A percentile compares a stretch with the other conserved stretches of the same genome.
Evolutionary conservation across 2,888 invertebrate genomes (phyloP).

Genomic region (Hydriomena furcata): DNA sequence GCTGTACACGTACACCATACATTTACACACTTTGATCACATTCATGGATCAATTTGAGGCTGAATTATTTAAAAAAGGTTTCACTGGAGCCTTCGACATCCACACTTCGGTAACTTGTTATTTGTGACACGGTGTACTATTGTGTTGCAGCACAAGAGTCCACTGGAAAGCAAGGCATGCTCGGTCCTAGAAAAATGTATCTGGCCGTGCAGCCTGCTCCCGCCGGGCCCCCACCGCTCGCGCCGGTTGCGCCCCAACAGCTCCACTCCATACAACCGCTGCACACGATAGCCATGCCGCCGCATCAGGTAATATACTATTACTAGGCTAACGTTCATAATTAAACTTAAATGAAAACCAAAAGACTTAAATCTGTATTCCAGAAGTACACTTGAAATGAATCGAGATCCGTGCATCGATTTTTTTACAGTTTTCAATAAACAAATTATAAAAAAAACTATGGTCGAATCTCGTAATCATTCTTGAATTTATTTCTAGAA

Average conservation of each 20-base stretch:
- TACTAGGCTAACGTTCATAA: constrained; percentile 52
- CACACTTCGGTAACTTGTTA: neutral
- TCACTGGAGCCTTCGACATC: too few relatives aligned
- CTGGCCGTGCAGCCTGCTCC: constrained; percentile 91
- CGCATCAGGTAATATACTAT: constrained; percentile 82
- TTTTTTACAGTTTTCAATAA: neutral
- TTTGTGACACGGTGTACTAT: neutral
- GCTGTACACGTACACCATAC: too few relatives aligned
- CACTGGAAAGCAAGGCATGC: constrained; percentile 92
- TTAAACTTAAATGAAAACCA: neutral
- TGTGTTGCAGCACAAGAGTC: constrained; percentile 89
- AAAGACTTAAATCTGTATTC: neutral
- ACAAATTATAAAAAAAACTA: too few relatives aligned
- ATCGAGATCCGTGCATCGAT: neutral
- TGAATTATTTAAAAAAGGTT: too few relatives aligned
- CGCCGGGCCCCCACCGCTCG: constrained; percentile 61
- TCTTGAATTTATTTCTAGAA: neutral
- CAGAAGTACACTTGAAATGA: neutral
- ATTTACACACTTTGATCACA: too few relatives aligned
- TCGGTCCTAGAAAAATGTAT: constrained; percentile 94
- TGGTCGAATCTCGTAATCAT: neutral
- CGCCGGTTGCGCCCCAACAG: constrained; percentile 51
- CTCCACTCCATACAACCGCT: constrained; percentile 50
- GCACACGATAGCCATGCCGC: constrained; percentile 63
- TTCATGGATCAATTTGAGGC: too few relatives aligned